A percentile compares a stretch with the other conserved stretches of the same genome.
Conservation (phyloP, 2,888 invertebrate genomes). For the Dichetophora obliterata region DNA sequence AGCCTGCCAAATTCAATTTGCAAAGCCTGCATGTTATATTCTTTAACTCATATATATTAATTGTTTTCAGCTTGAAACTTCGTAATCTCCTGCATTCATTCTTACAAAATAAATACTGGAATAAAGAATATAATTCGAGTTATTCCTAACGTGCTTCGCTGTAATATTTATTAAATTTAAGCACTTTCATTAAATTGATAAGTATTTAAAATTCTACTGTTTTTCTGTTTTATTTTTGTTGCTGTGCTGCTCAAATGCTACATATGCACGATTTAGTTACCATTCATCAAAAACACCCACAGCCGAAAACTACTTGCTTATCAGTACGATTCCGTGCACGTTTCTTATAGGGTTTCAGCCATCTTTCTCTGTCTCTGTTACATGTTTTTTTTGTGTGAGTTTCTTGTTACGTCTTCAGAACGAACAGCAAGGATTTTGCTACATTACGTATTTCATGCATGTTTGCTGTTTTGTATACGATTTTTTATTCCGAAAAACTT, state of each 20-base stretch:
- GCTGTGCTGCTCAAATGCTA: no score
- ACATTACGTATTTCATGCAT: constrained; percentile 36
- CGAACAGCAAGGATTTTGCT: constrained; percentile 22
- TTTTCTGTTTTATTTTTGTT: not conserved
- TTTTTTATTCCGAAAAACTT: not conserved
- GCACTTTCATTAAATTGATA: not conserved
- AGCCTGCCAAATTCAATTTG: no score
- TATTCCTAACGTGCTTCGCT: no score
- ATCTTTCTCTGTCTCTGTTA: constrained; percentile 10
- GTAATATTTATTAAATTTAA: not conserved
- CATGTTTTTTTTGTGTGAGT: not conserved
- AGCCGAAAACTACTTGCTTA: not conserved
- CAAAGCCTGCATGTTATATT: no score
- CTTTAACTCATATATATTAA: no score
- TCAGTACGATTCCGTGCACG: constrained; percentile 27
- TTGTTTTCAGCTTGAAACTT: no score
- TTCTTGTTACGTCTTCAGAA: constrained; percentile 13
- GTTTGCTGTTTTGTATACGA: constrained; percentile 31
- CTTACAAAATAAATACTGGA: no score
- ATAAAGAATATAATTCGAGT: no score
- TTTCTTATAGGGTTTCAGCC: constrained; percentile 18
- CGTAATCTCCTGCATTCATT: no score
- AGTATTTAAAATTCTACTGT: not conserved
- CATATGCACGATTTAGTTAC: not conserved
- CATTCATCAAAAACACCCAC: not conserved